These are phyloP conservation scores for Phaenicophaeus curvirostris DNA, from an alignment of 2,797 vertebrate genomes.

Conservation along the genomic window DNA sequence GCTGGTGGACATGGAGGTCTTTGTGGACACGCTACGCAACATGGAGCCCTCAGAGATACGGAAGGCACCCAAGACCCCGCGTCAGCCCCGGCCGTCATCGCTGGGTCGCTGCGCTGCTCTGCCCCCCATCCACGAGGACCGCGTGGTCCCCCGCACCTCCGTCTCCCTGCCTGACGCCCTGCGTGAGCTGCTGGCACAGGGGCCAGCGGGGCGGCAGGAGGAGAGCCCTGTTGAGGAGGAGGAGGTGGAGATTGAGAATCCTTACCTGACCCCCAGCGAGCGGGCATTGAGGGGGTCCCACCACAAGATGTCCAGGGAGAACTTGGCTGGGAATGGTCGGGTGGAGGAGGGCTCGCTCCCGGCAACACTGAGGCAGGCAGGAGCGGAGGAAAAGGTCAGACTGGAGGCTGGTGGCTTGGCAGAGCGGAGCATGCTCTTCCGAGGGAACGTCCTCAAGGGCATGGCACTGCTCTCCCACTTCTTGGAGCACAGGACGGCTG, in stretches of 20 bases:
- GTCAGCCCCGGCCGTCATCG: slow-evolving; percentile 61
- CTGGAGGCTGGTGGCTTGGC: slow-evolving; percentile 2
- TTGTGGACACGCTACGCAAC: slow-evolving; percentile 88
- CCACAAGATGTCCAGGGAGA: not conserved
- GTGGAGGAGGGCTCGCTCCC: slow-evolving; percentile 61
- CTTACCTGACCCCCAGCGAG: slow-evolving; percentile 62
- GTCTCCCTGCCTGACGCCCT: not conserved
- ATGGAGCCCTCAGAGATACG: slow-evolving; percentile 85
- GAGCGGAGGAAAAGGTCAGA: not conserved
- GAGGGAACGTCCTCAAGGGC: slow-evolving; percentile 58
- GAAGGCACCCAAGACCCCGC: slow-evolving; percentile 67
- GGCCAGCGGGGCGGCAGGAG: fast-evolving
- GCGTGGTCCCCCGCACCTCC: not conserved
- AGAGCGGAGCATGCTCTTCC: slow-evolving; percentile 55
- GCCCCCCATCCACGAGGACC: slow-evolving; percentile 88
- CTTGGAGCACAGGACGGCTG: slow-evolving; percentile 50
- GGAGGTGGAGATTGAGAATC: slow-evolving; percentile 63
- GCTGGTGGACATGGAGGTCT: slow-evolving; percentile 85
- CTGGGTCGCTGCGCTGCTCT: slow-evolving; percentile 75
- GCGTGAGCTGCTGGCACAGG: not conserved
- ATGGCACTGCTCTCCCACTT: slow-evolving; percentile 64
- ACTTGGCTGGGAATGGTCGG: not conserved
- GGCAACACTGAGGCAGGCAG: slow-evolving; percentile 77
- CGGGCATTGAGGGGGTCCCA: not conserved
- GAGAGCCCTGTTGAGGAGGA: not conserved